phyloP scores from a whole-genome alignment of 2,797 vertebrate species.

The Coluber constrictor region DNA sequence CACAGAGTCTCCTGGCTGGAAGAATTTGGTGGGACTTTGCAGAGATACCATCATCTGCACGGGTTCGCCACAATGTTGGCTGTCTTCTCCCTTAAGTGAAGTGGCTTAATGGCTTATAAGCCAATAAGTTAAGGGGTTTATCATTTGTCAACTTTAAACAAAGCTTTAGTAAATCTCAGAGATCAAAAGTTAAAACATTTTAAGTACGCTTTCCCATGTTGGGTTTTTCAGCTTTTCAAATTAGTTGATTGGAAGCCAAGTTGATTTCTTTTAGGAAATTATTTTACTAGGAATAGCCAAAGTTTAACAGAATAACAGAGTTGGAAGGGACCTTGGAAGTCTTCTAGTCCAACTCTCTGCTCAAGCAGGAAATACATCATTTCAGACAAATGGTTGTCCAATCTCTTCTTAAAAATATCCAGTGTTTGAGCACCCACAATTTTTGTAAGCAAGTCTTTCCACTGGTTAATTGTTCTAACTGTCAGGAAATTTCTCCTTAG shows the following conservation, averaged over 20 bases:
- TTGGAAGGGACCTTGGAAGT: neutral
- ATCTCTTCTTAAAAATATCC: neutral
- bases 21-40: no score
- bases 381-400: neutral
- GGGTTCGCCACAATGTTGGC: accelerated
- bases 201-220: neutral
- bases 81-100: no score
- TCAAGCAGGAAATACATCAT: neutral
- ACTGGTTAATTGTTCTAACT: neutral
- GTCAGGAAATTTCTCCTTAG: neutral
- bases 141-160: constrained; percentile 21
- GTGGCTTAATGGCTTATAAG: no score
- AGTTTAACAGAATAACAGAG: neutral
- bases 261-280: neutral
- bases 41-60: no score
- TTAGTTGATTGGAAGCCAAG: neutral
- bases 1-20: no score
- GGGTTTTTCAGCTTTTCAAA: neutral
- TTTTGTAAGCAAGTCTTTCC: neutral
- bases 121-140: neutral
- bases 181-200: constrained; percentile 17
- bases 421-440: neutral
- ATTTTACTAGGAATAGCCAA: neutral
- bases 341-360: neutral
- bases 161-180: constrained; percentile 2